phyloP scores from a whole-genome alignment of 92 coral and sea anemone species.

The Phenganax marumi region DNA sequence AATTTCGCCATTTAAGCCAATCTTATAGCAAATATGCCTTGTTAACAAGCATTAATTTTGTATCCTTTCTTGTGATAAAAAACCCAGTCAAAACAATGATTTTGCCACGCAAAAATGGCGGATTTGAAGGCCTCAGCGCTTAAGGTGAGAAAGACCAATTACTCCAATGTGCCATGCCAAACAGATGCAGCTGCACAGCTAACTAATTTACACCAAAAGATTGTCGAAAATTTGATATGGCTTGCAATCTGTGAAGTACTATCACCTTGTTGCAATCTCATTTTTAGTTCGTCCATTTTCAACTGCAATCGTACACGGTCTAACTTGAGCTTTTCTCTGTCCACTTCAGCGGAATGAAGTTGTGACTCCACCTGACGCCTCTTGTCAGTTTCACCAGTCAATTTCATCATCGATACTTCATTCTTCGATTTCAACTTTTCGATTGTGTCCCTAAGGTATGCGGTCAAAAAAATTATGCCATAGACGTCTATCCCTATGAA shows the following conservation, averaged over 20 bases:
- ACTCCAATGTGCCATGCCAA: neutral
- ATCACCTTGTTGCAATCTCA: conserved; percentile 75
- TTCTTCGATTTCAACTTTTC: conserved; percentile 72
- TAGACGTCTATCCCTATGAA: too few species aligned
- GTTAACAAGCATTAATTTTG: too few species aligned
- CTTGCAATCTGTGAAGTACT: conserved; percentile 18
- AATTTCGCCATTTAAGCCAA: too few species aligned
- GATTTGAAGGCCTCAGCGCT: too few species aligned
- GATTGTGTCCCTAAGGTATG: conserved; percentile 55
- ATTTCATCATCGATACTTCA: conserved; percentile 75
- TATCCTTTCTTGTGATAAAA: too few species aligned
- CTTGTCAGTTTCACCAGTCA: conserved; percentile 81
- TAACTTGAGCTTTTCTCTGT: conserved; percentile 65
- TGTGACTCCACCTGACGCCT: conserved; percentile 84
- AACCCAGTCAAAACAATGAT: too few species aligned
- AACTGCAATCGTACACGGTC: conserved; percentile 81
- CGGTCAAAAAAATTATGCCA: neutral
- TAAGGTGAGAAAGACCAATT: too few species aligned
- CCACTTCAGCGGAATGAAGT: conserved; percentile 76
- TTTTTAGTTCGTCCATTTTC: conserved; percentile 75
- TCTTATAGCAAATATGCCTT: too few species aligned
- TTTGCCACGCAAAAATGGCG: too few species aligned
- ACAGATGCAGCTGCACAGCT: neutral
- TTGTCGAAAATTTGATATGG: neutral
- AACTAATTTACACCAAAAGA: neutral